phyloP scores from a whole-genome alignment of 2,797 vertebrate species.

The Hozukius guyotensis region DNA sequence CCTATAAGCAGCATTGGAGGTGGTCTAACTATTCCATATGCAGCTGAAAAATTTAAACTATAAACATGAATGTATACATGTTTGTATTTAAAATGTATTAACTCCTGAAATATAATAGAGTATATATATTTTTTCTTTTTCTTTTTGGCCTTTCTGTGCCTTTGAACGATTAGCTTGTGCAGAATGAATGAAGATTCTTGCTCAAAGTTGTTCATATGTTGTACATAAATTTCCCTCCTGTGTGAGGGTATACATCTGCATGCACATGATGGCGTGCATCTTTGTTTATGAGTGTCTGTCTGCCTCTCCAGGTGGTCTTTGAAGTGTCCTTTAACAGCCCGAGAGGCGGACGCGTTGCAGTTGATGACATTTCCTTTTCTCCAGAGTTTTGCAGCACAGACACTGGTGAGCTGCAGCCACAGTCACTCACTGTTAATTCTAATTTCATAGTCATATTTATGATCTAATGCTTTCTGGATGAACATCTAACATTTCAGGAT shows the following conservation, averaged over 20 bases:
- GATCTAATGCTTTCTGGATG: not conserved
- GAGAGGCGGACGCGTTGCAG: constrained; percentile 88
- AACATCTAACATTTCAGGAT: not conserved
- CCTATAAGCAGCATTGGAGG: too few species aligned
- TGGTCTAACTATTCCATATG: too few species aligned
- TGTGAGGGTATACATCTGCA: not conserved
- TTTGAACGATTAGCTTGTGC: not conserved
- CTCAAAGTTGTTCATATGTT: not conserved
- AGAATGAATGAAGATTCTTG: not conserved
- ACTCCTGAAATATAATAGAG: too few species aligned
- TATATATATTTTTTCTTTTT: rapidly evolving
- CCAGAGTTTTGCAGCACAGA: constrained; percentile 89
- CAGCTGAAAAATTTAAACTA: rapidly evolving
- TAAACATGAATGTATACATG: too few species aligned
- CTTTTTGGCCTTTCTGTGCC: too few species aligned
- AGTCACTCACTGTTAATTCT: not conserved
- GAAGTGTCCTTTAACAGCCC: constrained; percentile 94
- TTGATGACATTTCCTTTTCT: constrained; percentile 95
- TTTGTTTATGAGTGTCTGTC: constrained; percentile 3
- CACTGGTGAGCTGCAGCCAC: constrained; percentile 80
- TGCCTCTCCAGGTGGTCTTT: constrained; percentile 88
- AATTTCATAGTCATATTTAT: not conserved
- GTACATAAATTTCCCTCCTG: not conserved
- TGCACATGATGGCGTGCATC: not conserved
- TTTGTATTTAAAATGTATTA: too few species aligned